phyloP scores from a whole-genome alignment of 2,888 invertebrate genomes.

The Ectemnius lituratus region DNA sequence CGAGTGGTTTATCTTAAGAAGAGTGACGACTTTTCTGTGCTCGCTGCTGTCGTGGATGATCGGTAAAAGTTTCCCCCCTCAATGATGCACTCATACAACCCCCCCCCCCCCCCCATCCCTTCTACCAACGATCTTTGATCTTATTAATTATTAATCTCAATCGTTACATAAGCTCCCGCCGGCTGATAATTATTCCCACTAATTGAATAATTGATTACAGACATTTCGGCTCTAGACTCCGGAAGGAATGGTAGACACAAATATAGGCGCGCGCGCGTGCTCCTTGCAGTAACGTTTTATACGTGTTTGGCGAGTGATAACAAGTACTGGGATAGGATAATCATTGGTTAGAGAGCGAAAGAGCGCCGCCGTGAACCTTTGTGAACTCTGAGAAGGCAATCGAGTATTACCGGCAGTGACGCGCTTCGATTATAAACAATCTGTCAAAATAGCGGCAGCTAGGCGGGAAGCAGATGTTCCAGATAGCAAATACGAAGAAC shows the following conservation, averaged over 20 bases:
- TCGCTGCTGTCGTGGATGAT: not conserved
- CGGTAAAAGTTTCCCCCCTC: not conserved
- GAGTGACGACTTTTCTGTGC: not conserved
- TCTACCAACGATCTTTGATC: slow-evolving; percentile 48
- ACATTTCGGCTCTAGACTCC: slow-evolving; percentile 49
- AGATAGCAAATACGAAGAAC: slow-evolving; percentile 8
- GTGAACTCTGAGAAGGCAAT: slow-evolving; percentile 31
- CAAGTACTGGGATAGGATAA: slow-evolving; percentile 39
- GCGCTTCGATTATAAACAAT: slow-evolving; percentile 19
- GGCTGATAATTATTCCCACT: slow-evolving; percentile 47
- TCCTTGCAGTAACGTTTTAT: slow-evolving; percentile 12
- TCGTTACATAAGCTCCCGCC: slow-evolving; percentile 33
- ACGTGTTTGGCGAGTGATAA: slow-evolving; percentile 13
- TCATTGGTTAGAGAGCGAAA: slow-evolving; percentile 35
- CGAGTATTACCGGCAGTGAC: not conserved
- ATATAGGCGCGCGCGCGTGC: no score
- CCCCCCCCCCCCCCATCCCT: no score
- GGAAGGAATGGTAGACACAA: slow-evolving; percentile 47
- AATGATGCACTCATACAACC: not conserved
- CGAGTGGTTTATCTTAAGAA: not conserved
- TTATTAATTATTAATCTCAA: slow-evolving; percentile 55
- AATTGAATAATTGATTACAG: slow-evolving; percentile 58
- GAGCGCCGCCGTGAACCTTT: slow-evolving; percentile 39
- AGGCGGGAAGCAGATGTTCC: slow-evolving; percentile 33
- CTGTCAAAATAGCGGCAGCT: slow-evolving; percentile 18